Evolutionary conservation across 2,888 invertebrate species (phyloP).

Genomic region (Catotricha subobsoleta): DNA sequence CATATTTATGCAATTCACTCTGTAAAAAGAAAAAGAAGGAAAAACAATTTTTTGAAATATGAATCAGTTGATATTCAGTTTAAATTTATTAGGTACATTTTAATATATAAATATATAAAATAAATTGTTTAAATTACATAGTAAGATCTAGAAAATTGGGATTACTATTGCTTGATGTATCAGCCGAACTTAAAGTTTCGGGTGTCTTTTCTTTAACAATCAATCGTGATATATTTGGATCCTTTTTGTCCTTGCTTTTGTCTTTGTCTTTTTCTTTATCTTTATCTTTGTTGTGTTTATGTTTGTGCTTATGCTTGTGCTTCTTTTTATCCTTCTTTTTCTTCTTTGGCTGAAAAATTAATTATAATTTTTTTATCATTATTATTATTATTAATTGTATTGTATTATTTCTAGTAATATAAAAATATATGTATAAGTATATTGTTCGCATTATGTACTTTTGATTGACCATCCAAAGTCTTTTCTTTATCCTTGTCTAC

Average conservation of each 20-base stretch:
- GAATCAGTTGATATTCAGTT: no score
- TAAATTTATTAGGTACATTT: no score
- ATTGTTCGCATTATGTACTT: neutral
- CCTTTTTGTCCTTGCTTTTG: conserved; percentile 31
- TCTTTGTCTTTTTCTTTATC: conserved; percentile 26
- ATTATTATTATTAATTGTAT: no score
- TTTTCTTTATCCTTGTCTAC: conserved; percentile 11
- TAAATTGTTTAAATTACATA: neutral
- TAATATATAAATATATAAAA: neutral
- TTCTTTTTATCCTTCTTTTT: conserved; percentile 64
- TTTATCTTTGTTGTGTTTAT: conserved; percentile 55
- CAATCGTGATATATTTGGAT: conserved; percentile 24
- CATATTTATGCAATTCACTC: no score
- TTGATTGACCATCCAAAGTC: neutral
- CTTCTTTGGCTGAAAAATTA: conserved; percentile 38
- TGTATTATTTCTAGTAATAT: no score
- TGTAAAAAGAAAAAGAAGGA: no score
- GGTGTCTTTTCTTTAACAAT: conserved; percentile 27
- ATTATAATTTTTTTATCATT: no score
- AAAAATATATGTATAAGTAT: no score
- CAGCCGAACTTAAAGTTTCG: conserved; percentile 28
- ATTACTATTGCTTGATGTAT: conserved; percentile 29
- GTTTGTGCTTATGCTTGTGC: conserved; percentile 82
- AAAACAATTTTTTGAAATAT: no score
- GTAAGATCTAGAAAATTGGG: conserved; percentile 1